Evolutionary conservation across 2,888 invertebrate genomes (phyloP), one percentile per base, ranked within the genome.

Genomic region (Mesorhabditis sp.): DNA sequence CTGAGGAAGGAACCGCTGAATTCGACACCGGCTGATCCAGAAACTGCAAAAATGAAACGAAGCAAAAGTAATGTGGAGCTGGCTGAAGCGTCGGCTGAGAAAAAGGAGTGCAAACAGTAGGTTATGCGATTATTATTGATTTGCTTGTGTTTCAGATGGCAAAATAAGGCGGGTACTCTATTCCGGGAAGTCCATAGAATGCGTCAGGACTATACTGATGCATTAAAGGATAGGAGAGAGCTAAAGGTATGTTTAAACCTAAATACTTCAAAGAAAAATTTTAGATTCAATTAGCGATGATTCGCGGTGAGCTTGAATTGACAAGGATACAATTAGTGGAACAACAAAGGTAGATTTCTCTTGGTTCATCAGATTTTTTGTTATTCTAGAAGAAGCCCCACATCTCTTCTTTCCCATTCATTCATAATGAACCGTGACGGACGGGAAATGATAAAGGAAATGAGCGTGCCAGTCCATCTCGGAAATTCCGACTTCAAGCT

Each of bases 281-380:
- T 6, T 68, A 68, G 5, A 77, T 78, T 5, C 80, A 84, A 66
- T 61, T 83, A 64, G 77, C 81, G 1, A 76, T 84, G 64, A 73
- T 82, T 58, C 67, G 79, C 28, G 84, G 84, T 42, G 84, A 85
- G 71, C 62, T 82, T 62, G 83, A 82, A 64, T 69, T 84, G 70
- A 76, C 78, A 4, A 75, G 72, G 44, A 71, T 72, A n/a, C 76
- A 76, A 43, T 61, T 50, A 50, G 58, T 2, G 58, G 58, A 50
- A 50, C 58, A 50, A 50, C 58, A 50, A n/a, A 50, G 58, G 58
- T 50, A 28, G 28, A 28, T 28, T 28, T 28, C 28, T 28, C 28
- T 28, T 28, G 28, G 28, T 28, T 28, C 28, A 28, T 28, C 2
- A 28, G 28, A 28, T 2, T 28, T 28, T n/a, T n/a, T n/a, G n/a